Evolutionary conservation across 1,140 invertebrate genomes (phyloP).

Genomic region (Myzus persicae): DNA sequence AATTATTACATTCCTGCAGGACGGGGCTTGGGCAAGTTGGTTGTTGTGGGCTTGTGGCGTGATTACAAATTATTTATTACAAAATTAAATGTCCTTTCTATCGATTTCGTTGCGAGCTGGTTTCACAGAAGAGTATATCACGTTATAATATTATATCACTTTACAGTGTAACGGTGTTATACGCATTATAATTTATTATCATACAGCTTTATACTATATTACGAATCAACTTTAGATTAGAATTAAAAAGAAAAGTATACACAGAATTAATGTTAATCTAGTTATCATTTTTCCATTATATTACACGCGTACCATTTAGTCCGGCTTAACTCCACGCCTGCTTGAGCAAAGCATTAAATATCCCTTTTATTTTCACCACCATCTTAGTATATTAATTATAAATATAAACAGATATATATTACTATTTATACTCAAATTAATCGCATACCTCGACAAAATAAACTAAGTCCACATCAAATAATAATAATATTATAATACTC

Average conservation of each 20-base stretch:
- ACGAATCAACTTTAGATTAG: neutral
- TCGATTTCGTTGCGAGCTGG: neutral
- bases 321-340: neutral
- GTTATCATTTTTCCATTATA: neutral
- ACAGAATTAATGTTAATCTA: constrained; percentile 17
- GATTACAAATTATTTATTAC: neutral
- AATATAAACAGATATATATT: neutral
- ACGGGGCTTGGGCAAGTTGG: too few species aligned
- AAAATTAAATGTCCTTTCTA: neutral
- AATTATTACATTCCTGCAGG: neutral
- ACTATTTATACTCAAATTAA: neutral
- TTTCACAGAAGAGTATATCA: neutral
- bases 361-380: neutral
- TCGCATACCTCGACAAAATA: neutral
- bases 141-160: neutral
- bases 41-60: too few species aligned
- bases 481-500: neutral
- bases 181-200: neutral
- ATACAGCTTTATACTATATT: too few species aligned
- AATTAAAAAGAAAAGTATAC: neutral
- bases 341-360: constrained; percentile 8
- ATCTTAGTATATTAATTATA: neutral
- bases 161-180: neutral
- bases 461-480: neutral
- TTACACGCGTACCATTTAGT: neutral